These are phyloP conservation scores for Dallia pectoralis DNA, from an alignment of 2,797 vertebrate species.

Conservation along the genomic window DNA sequence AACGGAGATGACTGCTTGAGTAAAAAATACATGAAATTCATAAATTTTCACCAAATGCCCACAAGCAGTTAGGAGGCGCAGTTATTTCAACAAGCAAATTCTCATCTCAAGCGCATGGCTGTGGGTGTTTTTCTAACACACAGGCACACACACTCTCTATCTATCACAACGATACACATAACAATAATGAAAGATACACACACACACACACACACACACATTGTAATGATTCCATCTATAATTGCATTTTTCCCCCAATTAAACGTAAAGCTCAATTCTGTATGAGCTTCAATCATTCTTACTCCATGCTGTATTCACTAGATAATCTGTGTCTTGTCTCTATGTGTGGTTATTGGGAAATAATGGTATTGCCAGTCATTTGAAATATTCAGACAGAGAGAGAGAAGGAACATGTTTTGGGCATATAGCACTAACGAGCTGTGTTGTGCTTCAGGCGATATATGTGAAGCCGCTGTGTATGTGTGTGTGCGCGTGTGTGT, in stretches of 20 bases:
- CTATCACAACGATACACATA: neutral
- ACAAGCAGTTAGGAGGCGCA: constrained; percentile 61
- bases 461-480: constrained; percentile 59
- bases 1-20: constrained; percentile 45
- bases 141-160: constrained; percentile 1
- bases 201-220: neutral
- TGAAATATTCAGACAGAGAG: constrained; percentile 38
- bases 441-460: constrained; percentile 69
- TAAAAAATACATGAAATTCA: constrained; percentile 60
- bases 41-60: constrained; percentile 71
- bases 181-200: neutral
- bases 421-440: constrained; percentile 70
- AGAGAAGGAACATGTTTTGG: constrained; percentile 61
- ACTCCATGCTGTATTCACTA: constrained; percentile 57
- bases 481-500: constrained; percentile 36
- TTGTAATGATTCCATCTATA: constrained; percentile 48
- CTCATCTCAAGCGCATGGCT: constrained; percentile 53
- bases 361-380: constrained; percentile 36
- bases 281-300: constrained; percentile 21
- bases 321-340: constrained; percentile 48
- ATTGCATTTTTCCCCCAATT: constrained; percentile 53
- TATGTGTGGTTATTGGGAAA: constrained; percentile 70
- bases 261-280: constrained; percentile 45
- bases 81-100: constrained; percentile 58
- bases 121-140: constrained; percentile 47